Conservation (phyloP, 2,888 invertebrate genomes). For the Encarsia formosa region DNA sequence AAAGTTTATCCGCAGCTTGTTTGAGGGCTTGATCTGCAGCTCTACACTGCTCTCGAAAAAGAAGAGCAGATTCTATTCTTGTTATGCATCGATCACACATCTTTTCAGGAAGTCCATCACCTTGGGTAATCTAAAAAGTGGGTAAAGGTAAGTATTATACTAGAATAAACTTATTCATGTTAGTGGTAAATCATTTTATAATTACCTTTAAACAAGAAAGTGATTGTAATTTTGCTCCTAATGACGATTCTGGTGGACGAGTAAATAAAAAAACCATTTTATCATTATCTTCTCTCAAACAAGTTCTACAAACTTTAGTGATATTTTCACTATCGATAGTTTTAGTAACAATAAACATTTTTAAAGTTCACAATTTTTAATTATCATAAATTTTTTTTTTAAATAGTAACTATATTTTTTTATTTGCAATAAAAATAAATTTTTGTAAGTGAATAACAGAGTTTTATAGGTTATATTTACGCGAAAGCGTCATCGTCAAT, state of each 20-base stretch:
- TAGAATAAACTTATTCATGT: neutral
- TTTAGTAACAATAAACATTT: constrained; percentile 49
- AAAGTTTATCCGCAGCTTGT: constrained; percentile 44
- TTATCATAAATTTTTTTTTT: no score
- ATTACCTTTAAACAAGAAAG: constrained; percentile 46
- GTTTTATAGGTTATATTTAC: no score
- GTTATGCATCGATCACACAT: constrained; percentile 48
- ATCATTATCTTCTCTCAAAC: constrained; percentile 47
- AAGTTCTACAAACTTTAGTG: constrained; percentile 46
- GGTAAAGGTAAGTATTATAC: neutral
- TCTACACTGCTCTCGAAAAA: constrained; percentile 48
- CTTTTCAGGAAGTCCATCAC: constrained; percentile 48
- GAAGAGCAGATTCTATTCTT: constrained; percentile 47
- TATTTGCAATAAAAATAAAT: no score
- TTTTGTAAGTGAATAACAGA: no score
- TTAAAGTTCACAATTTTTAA: no score
- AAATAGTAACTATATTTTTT: no score
- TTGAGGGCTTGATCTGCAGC: constrained; percentile 48
- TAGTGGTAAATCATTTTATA: neutral
- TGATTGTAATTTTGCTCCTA: constrained; percentile 48
- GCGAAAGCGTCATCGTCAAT: no score
- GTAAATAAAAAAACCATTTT: constrained; percentile 49
- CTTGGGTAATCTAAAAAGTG: constrained; percentile 45
- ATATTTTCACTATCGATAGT: constrained; percentile 49
- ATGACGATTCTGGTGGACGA: constrained; percentile 47